Base-by-base conservation (phyloP, 2,797 vertebrate species). In the Falco peregrinus region DNA sequence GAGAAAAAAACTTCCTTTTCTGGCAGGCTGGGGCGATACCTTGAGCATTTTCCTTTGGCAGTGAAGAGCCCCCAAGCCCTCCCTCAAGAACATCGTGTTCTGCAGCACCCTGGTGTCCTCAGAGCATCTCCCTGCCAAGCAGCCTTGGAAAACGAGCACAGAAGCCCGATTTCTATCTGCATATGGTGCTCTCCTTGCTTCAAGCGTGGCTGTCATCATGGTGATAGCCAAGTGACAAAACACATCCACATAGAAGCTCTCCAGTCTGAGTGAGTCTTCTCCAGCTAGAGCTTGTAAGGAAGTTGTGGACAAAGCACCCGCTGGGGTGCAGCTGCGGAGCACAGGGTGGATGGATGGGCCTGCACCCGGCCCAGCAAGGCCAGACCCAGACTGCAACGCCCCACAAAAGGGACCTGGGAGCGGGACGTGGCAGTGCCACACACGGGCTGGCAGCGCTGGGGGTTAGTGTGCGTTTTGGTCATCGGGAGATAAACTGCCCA, bases 361-460 rank as follows among this genome's bases (percentile, higher is more conserved):
- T 1, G 8, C 0, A 4, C 37, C 3, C 64, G 28, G 51, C 78
- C 9, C 16, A 4, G 64, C 6, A 5, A 31, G 51, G 71, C 45
- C 15, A 3, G 28, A 19, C 25, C 18, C 14, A 1, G 35, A 20
- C 35, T 16, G 61, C 1, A 4, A 21, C 33, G 25, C 31, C 47
- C 37, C 31, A 6, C 8, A 0, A 6, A 1, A 5, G 65, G 50
- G 6, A 15, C 11, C 25, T 1, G 41, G 16, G 35, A 28, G 8
- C 1, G 2, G 47, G 29, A 8, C 0, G 10, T 0, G 3, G 61
- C 76, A 13, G 39, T 1, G 31, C 5, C 85, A 10, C 19, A 43
- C 20, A 12, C 3, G 0, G n/a, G 76, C 31, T 0, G 0, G 51
- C 77, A 59, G 43, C 8, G 4, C 1, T 0, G 19, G 73, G 43